Percentiles rank a stretch among this genome's conserved stretches.
Evolutionary conservation across 2,888 invertebrate genomes (phyloP).

Genomic region (Oxycera nigricornis): DNA sequence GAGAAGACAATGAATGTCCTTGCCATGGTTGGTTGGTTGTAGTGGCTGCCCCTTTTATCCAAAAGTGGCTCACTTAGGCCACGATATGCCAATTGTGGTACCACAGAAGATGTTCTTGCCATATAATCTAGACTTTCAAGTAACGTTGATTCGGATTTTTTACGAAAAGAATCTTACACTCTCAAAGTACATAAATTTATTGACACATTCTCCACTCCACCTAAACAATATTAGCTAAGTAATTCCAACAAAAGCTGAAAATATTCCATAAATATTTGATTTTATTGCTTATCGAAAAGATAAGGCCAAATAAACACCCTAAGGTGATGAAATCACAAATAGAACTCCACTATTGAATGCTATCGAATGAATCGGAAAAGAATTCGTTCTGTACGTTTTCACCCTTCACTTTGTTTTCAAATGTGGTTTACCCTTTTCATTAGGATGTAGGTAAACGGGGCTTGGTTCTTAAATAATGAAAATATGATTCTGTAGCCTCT

Average conservation of each 20-base stretch:
- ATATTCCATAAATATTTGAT: conserved; percentile 53
- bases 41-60: no score
- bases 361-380: neutral
- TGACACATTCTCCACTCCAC: no score
- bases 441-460: neutral
- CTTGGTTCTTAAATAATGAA: neutral
- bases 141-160: no score
- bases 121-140: no score
- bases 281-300: conserved; percentile 55
- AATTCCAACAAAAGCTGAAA: conserved; percentile 9
- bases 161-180: no score
- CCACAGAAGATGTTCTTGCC: no score
- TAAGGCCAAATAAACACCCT: conserved; percentile 31
- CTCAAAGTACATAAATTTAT: no score
- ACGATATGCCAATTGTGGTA: no score
- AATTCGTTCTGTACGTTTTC: neutral
- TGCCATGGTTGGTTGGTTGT: no score
- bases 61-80: no score
- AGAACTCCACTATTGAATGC: neutral
- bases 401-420: conserved; percentile 41
- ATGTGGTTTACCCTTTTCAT: conserved; percentile 18
- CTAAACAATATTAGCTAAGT: neutral
- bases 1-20: no score
- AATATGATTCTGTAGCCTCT: conserved; percentile 1
- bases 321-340: conserved; percentile 11